Evolutionary conservation across 1,140 invertebrate genomes (phyloP).

Genomic region (Vollenhovia emeryi): DNA sequence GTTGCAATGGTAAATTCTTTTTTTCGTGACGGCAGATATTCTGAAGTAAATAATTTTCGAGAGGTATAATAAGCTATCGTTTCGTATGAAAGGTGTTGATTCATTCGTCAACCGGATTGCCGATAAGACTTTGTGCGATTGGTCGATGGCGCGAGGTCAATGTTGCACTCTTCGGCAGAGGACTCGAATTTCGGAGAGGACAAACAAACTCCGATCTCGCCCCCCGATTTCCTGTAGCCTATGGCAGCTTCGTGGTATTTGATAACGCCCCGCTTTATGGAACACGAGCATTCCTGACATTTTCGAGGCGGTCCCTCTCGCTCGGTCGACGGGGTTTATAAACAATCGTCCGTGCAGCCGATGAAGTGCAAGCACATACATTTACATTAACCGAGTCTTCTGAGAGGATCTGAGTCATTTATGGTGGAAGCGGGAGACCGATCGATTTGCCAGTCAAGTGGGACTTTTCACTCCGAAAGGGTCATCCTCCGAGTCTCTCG

Average conservation of each 20-base stretch:
- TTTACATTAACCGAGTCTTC: constrained; percentile 51
- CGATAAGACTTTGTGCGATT: not conserved
- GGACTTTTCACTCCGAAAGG: constrained; percentile 46
- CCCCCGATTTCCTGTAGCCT: not conserved
- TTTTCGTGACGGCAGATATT: too few relatives aligned
- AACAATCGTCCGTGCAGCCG: constrained; percentile 47
- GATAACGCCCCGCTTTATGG: constrained; percentile 34
- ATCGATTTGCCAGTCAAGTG: constrained; percentile 63
- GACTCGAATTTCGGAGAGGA: not conserved
- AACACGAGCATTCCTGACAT: not conserved
- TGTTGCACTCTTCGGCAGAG: not conserved
- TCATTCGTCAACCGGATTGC: not conserved
- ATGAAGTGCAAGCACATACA: constrained; percentile 43
- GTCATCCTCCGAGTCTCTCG: not conserved
- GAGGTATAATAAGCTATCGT: too few relatives aligned
- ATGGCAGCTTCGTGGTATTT: constrained; percentile 55
- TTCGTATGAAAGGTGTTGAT: too few relatives aligned
- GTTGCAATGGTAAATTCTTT: too few relatives aligned
- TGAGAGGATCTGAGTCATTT: constrained; percentile 60
- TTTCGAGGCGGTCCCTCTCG: not conserved
- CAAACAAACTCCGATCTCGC: constrained; percentile 4
- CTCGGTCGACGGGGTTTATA: constrained; percentile 57
- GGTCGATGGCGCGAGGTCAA: not conserved
- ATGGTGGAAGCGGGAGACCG: not conserved
- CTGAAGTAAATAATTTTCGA: too few relatives aligned